These are phyloP conservation scores for Caenorhabditis uteleia DNA, from an alignment of 2,888 invertebrate species.

Conservation along the genomic window DNA sequence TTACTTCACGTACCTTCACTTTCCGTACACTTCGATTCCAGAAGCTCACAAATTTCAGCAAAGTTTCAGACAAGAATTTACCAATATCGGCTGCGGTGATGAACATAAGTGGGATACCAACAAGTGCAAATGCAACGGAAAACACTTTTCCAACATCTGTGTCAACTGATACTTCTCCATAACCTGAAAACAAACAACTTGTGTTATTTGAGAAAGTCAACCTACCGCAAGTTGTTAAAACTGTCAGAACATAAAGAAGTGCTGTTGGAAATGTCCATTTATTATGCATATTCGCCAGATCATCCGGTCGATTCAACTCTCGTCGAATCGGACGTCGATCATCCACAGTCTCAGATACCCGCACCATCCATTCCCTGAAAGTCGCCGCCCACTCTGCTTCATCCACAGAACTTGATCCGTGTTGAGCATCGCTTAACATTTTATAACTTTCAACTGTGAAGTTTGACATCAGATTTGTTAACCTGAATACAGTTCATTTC, in stretches of 20 bases:
- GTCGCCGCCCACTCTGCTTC: conserved; percentile 61
- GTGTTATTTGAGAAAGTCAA: neutral
- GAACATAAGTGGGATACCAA: conserved; percentile 70
- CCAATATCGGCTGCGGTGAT: conserved; percentile 70
- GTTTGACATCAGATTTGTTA: conserved; percentile 67
- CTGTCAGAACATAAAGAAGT: conserved; percentile 69
- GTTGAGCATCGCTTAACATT: conserved; percentile 62
- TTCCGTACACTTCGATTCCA: conserved; percentile 61
- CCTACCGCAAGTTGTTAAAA: conserved; percentile 69
- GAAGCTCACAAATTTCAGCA: conserved; percentile 66
- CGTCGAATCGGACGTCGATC: conserved; percentile 63
- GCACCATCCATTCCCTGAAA: conserved; percentile 64
- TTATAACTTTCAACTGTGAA: conserved; percentile 66
- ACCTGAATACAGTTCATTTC: conserved; percentile 22
- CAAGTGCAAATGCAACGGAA: conserved; percentile 68
- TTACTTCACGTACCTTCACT: conserved; percentile 53
- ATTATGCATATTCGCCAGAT: conserved; percentile 65
- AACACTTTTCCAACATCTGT: conserved; percentile 69
- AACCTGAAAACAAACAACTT: conserved; percentile 50
- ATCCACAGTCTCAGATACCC: conserved; percentile 63
- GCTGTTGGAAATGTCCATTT: conserved; percentile 70
- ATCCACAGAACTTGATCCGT: conserved; percentile 54
- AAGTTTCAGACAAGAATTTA: conserved; percentile 69
- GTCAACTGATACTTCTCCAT: conserved; percentile 69
- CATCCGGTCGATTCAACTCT: conserved; percentile 61